Percentiles rank a stretch among this genome's conserved stretches.
Evolutionary conservation across 2,113 vertebrate species (phyloP).

Genomic region (Chroicocephalus ridibundus): DNA sequence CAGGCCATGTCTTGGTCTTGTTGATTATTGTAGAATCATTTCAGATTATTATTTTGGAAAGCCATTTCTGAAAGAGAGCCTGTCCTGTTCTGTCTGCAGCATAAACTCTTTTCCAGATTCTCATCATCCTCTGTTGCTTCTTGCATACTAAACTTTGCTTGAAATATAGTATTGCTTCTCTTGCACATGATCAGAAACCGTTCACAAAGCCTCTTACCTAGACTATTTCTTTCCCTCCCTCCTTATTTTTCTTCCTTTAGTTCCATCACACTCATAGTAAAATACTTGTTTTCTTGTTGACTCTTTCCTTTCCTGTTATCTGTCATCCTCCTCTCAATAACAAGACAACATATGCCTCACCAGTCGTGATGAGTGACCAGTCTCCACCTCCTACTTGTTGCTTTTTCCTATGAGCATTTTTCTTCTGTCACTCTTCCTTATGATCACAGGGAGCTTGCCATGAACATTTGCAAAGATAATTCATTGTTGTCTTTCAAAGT

Average conservation of each 20-base stretch:
- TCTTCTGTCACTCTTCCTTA: not conserved
- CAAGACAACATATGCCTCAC: not conserved
- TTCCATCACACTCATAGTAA: not conserved
- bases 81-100: not conserved
- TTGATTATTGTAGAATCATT: not conserved
- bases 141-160: not conserved
- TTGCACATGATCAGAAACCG: not conserved
- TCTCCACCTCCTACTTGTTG: not conserved
- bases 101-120: not conserved
- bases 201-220: not conserved
- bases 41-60: not conserved
- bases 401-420: not conserved
- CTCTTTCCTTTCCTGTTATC: not conserved
- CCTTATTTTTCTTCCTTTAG: not conserved
- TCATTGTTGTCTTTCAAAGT: not conserved
- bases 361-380: not conserved
- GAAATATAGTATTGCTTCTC: not conserved
- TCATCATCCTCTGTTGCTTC: not conserved
- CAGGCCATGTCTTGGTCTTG: not conserved
- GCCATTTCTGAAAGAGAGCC: not conserved
- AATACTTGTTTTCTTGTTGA: conserved; percentile 19
- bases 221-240: not conserved
- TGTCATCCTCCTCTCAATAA: not conserved
- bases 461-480: not conserved
- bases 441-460: not conserved